Conservation (phyloP, 2,113 vertebrate genomes). For the Neolamprologus sp. region DNA sequence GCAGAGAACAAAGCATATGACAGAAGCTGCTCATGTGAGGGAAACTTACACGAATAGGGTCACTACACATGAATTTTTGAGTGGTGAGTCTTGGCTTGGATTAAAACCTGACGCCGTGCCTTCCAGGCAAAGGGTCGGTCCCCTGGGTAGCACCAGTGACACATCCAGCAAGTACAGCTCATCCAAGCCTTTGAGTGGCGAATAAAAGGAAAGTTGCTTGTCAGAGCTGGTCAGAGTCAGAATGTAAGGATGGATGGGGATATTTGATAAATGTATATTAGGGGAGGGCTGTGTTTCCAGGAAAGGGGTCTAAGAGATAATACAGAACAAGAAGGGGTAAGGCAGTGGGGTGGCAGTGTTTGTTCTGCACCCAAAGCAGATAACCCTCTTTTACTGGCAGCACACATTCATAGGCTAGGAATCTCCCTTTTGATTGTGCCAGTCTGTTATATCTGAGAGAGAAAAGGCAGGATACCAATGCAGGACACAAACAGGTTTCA, state of each 20-base stretch:
- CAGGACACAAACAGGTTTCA: not conserved
- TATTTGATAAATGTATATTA: not conserved
- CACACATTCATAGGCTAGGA: not conserved
- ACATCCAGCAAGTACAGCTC: slow-evolving; percentile 25
- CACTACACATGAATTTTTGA: slow-evolving; percentile 2
- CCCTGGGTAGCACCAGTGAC: not conserved
- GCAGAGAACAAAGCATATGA: not conserved
- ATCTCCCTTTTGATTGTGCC: slow-evolving; percentile 10
- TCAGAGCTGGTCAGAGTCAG: not conserved
- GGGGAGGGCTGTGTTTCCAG: not conserved
- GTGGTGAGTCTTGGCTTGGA: not conserved
- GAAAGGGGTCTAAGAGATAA: slow-evolving; percentile 25
- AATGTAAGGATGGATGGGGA: not conserved
- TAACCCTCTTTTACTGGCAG: not conserved
- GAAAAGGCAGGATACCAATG: not conserved
- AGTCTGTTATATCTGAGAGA: not conserved
- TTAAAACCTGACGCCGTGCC: slow-evolving; percentile 6
- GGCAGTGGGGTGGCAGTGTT: not conserved
- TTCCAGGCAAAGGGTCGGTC: slow-evolving; percentile 11
- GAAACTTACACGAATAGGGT: not conserved
- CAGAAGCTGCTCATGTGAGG: not conserved
- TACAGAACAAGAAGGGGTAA: not conserved
- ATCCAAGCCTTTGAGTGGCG: slow-evolving; percentile 1
- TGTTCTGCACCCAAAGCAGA: not conserved
- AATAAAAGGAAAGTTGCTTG: slow-evolving; percentile 10